phyloP scores from a whole-genome alignment of 2,113 vertebrate species.

The Oceanodroma tethys region DNA sequence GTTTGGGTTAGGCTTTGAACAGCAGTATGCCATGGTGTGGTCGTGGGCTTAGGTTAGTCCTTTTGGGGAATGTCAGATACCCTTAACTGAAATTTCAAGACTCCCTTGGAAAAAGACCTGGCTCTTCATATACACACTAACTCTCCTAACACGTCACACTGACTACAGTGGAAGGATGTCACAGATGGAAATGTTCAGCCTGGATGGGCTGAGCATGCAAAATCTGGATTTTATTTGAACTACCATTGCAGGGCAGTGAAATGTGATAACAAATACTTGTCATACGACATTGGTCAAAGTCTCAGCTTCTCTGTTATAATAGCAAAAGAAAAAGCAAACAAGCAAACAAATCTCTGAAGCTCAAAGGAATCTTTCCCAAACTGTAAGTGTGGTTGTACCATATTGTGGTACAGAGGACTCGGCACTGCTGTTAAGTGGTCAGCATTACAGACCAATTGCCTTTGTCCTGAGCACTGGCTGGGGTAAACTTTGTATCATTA shows the following conservation, averaged over 20 bases:
- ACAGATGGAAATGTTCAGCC: conserved; percentile 8
- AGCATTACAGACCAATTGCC: background rate
- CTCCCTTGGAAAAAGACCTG: background rate
- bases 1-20: background rate
- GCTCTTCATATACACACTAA: background rate
- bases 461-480: background rate
- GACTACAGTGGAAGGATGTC: background rate
- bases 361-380: background rate
- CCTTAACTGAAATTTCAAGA: background rate
- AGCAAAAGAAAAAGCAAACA: background rate
- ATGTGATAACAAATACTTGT: conserved; percentile 3
- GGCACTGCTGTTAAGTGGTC: background rate
- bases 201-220: background rate
- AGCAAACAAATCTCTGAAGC: background rate
- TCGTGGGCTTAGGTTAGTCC: background rate
- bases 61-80: background rate
- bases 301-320: background rate
- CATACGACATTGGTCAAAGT: background rate
- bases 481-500: background rate
- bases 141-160: background rate
- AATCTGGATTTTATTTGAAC: conserved; percentile 21
- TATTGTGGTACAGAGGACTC: background rate
- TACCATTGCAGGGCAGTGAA: background rate
- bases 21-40: background rate
- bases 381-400: background rate